Evolutionary conservation across 1,140 invertebrate genomes (phyloP).

Genomic region (Idris sp.): DNA sequence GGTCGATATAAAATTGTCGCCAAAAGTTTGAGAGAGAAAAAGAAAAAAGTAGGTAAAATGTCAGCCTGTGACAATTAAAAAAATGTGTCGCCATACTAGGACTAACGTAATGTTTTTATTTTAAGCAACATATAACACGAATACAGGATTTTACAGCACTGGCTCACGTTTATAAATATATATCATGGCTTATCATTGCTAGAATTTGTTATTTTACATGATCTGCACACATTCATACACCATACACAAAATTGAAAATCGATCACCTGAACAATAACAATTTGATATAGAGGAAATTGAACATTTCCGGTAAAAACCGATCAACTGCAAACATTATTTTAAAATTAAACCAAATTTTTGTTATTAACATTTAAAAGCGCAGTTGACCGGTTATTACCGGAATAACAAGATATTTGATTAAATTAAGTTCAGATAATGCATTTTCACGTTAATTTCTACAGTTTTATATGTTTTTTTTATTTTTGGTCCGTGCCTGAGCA

Average conservation of each 20-base stretch:
- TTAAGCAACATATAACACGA: slow-evolving; percentile 75
- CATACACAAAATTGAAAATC: slow-evolving; percentile 18
- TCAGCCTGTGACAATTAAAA: slow-evolving; percentile 24
- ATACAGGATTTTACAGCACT: slow-evolving; percentile 64
- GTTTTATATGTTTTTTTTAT: too few species aligned
- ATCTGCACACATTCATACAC: slow-evolving; percentile 37
- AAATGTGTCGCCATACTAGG: neutral
- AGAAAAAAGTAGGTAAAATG: neutral
- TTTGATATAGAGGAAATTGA: too few species aligned
- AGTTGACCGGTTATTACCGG: too few species aligned
- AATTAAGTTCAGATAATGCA: too few species aligned
- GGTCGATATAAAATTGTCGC: slow-evolving; percentile 62
- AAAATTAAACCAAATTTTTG: too few species aligned
- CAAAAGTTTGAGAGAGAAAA: slow-evolving; percentile 10
- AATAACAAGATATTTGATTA: too few species aligned
- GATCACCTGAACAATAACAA: slow-evolving; percentile 1
- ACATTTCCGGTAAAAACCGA: too few species aligned
- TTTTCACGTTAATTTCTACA: too few species aligned
- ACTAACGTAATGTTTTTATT: slow-evolving; percentile 68
- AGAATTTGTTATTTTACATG: slow-evolving; percentile 41
- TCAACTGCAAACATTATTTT: too few species aligned
- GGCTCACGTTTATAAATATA: too few species aligned
- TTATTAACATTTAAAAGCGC: too few species aligned
- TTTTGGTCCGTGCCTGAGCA: too few species aligned
- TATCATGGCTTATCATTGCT: slow-evolving; percentile 26